Base-by-base conservation (phyloP, 1,140 invertebrate genomes). In the Musca vetustissima region DNA sequence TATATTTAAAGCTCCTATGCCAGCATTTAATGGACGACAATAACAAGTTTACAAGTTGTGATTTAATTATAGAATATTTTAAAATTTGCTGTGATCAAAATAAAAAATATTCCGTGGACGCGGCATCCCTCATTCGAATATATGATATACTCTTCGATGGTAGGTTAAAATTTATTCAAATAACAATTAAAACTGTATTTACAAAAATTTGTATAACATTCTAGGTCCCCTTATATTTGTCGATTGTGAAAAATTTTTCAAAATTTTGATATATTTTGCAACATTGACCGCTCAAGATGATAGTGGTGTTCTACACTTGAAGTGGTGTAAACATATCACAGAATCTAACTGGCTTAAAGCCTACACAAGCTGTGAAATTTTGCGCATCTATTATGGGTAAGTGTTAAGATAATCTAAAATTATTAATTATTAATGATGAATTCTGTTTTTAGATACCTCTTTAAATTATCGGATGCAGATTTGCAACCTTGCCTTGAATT, bases 391-490 rank as follows among this genome's bases (percentile, higher is more conserved):
- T 21, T 61, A 61, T 32, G 36, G 57, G 28, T 43, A 43, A 61
- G 7, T 2, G 21, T 55, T 28, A 3, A 28, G 3, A 28, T 8
- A 28, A 28, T 28, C 8, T 3, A 8, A 3, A 28, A 28, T 28
- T 28, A 8, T 8, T 28, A 28, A 43, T 43, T 43, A 8, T 43
- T 43, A 43, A 9, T 43, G 1, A 52, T 21, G 4, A 49, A 1
- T 49, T 52, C 13, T 55, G 6, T 61, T 61, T 61, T 61, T 9
- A 61, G 57, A 8, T 43, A 43, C 19, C 32, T 61, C 15, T 61
- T 61, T 19, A 61, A 61, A 43, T 4, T 24, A 17, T 36, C 8
- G 2, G 25, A 32, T 32, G 13, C 6, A 17, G 4, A 21, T 13
- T 14, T 61, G 9, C 13, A 7, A 19, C 3, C 28, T 1, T 61